These are phyloP conservation scores for Notoglanidium macrostoma DNA, from an alignment of 2,797 vertebrate species.

Conservation along the genomic window DNA sequence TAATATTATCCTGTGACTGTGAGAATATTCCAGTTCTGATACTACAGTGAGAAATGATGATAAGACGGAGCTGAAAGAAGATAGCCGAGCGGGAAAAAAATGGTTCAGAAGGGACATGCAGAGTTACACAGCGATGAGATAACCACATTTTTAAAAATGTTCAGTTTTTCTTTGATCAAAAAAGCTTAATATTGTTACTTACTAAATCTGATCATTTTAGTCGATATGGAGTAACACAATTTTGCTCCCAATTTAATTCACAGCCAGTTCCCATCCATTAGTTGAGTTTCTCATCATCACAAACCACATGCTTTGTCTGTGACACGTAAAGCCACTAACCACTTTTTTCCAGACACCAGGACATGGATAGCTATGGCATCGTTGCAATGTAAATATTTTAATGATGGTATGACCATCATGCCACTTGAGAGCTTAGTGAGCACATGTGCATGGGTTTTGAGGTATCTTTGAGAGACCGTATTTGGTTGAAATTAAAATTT, in stretches of 20 bases:
- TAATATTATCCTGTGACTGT: conserved; percentile 12
- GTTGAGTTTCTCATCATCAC: no score
- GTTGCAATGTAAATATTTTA: not conserved
- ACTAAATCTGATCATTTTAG: not conserved
- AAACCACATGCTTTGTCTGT: not conserved
- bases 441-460: not conserved
- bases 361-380: not conserved
- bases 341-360: not conserved
- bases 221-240: not conserved
- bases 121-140: not conserved
- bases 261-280: not conserved
- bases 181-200: not conserved
- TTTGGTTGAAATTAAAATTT: not conserved
- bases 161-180: not conserved
- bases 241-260: not conserved
- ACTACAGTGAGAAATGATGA: conserved; percentile 14
- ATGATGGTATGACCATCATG: not conserved
- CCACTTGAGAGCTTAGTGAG: not conserved
- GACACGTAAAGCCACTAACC: not conserved
- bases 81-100: not conserved
- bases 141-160: not conserved
- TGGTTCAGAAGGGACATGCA: not conserved
- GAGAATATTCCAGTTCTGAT: conserved; percentile 16
- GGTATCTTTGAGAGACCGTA: not conserved
- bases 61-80: conserved; percentile 6